phyloP scores from a whole-genome alignment of 2,888 invertebrate species.

The Luffia ferchaultella region DNA sequence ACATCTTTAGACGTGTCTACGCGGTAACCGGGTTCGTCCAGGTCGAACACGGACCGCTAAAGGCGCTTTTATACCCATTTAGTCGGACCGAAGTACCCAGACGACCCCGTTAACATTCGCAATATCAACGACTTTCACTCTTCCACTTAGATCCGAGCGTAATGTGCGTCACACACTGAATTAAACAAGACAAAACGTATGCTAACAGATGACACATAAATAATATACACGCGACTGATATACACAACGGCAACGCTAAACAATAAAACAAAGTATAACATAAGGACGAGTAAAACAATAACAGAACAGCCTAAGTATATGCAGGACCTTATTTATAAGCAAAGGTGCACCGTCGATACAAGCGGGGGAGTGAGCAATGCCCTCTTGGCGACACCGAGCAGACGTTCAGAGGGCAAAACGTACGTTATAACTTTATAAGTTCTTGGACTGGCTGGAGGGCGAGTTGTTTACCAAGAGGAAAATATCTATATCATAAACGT shows the following conservation, averaged over 20 bases:
- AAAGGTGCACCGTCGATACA: too few species aligned
- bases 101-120: neutral
- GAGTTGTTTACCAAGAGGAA: too few species aligned
- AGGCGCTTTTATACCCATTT: neutral
- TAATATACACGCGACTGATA: neutral
- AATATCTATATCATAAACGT: too few species aligned
- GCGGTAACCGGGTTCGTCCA: slow-evolving; percentile 23
- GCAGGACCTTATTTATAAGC: neutral
- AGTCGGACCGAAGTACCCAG: neutral
- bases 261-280: slow-evolving; percentile 48
- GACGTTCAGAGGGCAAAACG: slow-evolving; percentile 43
- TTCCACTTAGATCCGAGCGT: neutral
- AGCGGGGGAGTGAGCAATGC: slow-evolving; percentile 57
- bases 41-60: slow-evolving; percentile 28
- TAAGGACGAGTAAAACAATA: slow-evolving; percentile 51
- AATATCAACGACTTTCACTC: neutral
- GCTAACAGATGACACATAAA: neutral
- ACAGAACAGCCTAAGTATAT: neutral
- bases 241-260: slow-evolving; percentile 28
- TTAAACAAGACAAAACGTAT: neutral
- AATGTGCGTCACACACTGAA: neutral
- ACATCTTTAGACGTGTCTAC: slow-evolving; percentile 14
- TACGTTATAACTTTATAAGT: neutral
- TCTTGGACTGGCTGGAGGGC: neutral
- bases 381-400: slow-evolving; percentile 57